Base-by-base conservation (phyloP, 1,140 invertebrate species). In the Ceratina japonica region DNA sequence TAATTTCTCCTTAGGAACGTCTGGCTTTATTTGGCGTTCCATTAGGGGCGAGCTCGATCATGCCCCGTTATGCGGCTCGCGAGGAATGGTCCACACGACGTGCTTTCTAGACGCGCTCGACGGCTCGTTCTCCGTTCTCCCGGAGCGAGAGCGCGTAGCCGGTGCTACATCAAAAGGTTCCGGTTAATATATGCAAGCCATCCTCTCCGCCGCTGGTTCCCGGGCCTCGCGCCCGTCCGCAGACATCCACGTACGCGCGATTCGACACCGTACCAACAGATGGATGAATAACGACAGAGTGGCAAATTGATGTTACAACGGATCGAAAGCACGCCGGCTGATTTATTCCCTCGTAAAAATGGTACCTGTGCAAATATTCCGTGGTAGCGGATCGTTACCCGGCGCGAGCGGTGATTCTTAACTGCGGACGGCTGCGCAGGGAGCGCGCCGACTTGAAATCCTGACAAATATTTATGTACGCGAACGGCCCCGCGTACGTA, bases 21-120 rank as follows among this genome's bases (percentile, higher is more conserved):
- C 77, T 79, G 65, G 24, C 82, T 84, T 83, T 84, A 82, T 84
- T 84, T 82, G 82, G 80, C 59, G 61, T 84, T 74, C 81, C 80
- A 84, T 84, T 84, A 84, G 65, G 27, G 63, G 59, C 70, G 64
- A 72, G 63, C 44, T 61, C 54, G 80, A 82, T 82, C 80, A 70
- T 82, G 61, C 49, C 82, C 37, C 75, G 82, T 84, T 84, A 83
- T 69, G 74, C 82, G 75, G 71, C 79, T 82, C 73, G 71, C 82
- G 70, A 74, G 80, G 72, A 79, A 75, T 82, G 81, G 82, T 74
- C 65, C 69, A 51, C 69, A 31, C 31, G 74, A 54, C 31, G 82
- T 66, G 78, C 81, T 83, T 84, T 84, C 81, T 83, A 80, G 81
- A 76, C 75, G 27, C 52, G 27, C 52, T 70, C 61, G 70, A 75